Conservation (phyloP, 1,140 invertebrate species). For the Rhagoletis pomonella region DNA sequence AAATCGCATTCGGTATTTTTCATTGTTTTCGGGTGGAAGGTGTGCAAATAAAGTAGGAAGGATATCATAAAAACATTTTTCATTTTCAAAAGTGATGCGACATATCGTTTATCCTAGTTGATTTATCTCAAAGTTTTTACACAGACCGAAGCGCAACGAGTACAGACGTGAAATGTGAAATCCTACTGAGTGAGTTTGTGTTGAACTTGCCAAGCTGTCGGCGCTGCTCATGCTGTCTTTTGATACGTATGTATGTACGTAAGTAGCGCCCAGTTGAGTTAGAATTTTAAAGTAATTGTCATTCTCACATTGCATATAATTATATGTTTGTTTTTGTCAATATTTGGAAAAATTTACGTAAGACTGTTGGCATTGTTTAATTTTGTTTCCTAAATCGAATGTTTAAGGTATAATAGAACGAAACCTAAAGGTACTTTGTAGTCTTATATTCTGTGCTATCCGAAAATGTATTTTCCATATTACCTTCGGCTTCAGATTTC, state of each 20-base stretch:
- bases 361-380: no score
- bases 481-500: no score
- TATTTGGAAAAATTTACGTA: not conserved
- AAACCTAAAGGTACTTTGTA: no score
- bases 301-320: not conserved
- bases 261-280: slow-evolving; percentile 3
- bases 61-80: slow-evolving; percentile 60
- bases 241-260: no score
- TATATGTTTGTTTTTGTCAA: not conserved
- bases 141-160: not conserved
- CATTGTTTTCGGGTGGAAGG: not conserved
- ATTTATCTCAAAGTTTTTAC: slow-evolving; percentile 57
- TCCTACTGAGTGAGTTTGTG: not conserved
- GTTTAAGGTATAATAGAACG: no score
- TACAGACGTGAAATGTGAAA: not conserved
- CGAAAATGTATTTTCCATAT: no score
- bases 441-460: no score
- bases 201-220: slow-evolving; percentile 11
- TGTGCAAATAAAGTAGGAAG: slow-evolving; percentile 49
- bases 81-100: slow-evolving; percentile 60
- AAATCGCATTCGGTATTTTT: not conserved
- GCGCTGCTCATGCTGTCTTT: not conserved
- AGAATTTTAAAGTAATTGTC: slow-evolving; percentile 3
- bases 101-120: slow-evolving; percentile 60
- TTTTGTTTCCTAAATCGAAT: no score